Percentiles rank a stretch among this genome's conserved stretches.
Conservation (phyloP, 2,797 vertebrate genomes). For the Helostoma temminkii region DNA sequence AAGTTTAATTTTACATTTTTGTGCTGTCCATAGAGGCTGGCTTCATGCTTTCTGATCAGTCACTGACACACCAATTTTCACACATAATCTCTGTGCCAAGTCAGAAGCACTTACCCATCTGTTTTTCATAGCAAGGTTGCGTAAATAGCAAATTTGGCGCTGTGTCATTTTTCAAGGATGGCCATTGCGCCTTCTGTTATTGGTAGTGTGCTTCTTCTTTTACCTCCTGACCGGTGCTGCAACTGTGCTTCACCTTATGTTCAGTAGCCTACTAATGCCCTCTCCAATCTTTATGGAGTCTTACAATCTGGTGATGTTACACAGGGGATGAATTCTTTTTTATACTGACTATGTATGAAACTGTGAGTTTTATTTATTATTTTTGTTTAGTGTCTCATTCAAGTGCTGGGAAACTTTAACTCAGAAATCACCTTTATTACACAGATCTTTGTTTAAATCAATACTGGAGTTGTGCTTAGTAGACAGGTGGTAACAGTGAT, state of each 20-base stretch:
- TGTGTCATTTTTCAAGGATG: neutral
- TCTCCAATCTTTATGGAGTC: neutral
- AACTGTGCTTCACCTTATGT: neutral
- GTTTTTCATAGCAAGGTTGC: neutral
- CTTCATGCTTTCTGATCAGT: too few relatives aligned
- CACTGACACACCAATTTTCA: slow-evolving; percentile 1
- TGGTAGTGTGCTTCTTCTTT: neutral
- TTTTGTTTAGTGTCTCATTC: neutral
- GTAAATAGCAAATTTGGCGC: neutral
- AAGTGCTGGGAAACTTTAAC: slow-evolving; percentile 5
- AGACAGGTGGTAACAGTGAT: slow-evolving; percentile 20
- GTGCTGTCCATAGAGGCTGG: neutral
- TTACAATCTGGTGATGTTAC: neutral
- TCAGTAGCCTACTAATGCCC: neutral
- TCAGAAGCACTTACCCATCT: neutral
- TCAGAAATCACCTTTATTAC: too few relatives aligned
- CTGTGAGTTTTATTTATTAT: neutral
- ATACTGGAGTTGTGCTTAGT: slow-evolving; percentile 3
- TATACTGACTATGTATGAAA: neutral
- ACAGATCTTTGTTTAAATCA: slow-evolving; percentile 22
- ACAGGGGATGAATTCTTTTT: neutral
- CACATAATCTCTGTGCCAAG: neutral
- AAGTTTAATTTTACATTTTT: slow-evolving; percentile 1
- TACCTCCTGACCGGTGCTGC: neutral
- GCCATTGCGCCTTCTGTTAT: neutral